phyloP scores from a whole-genome alignment of 1,140 invertebrate genomes.

The Heterodera schachtii region DNA sequence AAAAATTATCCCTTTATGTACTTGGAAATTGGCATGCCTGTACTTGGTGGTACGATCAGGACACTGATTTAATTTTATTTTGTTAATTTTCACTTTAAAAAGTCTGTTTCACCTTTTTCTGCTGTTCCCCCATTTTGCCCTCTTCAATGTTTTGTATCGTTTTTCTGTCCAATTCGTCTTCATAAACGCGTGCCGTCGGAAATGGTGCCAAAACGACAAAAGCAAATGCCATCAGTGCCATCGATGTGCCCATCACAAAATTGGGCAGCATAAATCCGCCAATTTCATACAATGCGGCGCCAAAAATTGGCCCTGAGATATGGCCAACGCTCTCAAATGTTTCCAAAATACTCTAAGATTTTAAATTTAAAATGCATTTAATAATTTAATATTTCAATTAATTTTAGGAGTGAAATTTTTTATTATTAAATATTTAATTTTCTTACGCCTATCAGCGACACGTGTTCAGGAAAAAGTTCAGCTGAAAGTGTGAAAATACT shows the following conservation, averaged over 20 bases:
- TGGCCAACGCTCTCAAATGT: slow-evolving; percentile 24
- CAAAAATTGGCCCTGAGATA: slow-evolving; percentile 21
- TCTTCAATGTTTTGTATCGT: neutral
- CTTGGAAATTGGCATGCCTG: no score
- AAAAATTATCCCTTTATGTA: no score
- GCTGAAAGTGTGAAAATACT: slow-evolving; percentile 15
- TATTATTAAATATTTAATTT: no score
- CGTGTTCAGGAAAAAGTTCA: slow-evolving; percentile 17
- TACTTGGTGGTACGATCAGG: no score
- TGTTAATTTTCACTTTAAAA: no score
- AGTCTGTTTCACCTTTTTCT: neutral
- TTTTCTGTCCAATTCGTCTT: neutral
- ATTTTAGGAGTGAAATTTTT: neutral
- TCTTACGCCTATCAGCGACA: slow-evolving; percentile 10
- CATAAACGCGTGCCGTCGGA: neutral
- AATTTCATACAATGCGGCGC: slow-evolving; percentile 13
- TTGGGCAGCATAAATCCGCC: slow-evolving; percentile 26
- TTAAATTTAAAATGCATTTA: neutral
- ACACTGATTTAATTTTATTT: no score
- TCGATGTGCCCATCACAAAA: slow-evolving; percentile 18
- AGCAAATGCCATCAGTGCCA: slow-evolving; percentile 17
- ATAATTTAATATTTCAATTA: slow-evolving; percentile 7
- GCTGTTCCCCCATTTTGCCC: neutral
- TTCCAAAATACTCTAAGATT: slow-evolving; percentile 18
- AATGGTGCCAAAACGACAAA: slow-evolving; percentile 10